Evolutionary conservation across 2,888 invertebrate species (phyloP).

Genomic region (Calliopum simillimum): DNA sequence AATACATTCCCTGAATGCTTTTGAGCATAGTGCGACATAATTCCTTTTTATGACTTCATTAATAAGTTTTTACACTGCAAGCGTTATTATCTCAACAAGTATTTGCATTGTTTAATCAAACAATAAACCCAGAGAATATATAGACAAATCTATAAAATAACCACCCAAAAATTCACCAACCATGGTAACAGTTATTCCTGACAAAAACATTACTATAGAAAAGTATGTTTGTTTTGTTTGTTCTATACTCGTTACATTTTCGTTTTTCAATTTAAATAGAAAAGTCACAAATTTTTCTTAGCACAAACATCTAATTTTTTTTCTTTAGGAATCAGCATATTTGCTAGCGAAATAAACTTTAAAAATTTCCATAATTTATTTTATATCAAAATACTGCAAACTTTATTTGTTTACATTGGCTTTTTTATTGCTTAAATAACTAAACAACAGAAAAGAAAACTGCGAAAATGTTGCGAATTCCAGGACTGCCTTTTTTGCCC

Average conservation of each 20-base stretch:
- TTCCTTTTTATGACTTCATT: too few species aligned
- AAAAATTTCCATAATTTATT: conserved; percentile 7
- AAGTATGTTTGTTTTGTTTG: conserved; percentile 22
- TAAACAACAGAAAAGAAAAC: not conserved
- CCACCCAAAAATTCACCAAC: not conserved
- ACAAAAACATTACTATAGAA: conserved; percentile 26
- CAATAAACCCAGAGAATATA: too few species aligned
- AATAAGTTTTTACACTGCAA: too few species aligned
- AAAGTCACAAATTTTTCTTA: not conserved
- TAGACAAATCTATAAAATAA: too few species aligned
- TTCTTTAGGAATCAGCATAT: conserved; percentile 11
- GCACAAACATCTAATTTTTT: not conserved
- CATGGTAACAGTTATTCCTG: conserved; percentile 16
- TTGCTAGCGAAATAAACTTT: conserved; percentile 9
- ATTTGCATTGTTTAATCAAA: too few species aligned
- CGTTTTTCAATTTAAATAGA: not conserved
- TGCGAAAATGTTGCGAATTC: conserved; percentile 70
- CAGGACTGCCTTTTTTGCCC: conserved; percentile 79
- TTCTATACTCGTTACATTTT: not conserved
- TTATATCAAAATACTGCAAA: not conserved
- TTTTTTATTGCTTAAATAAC: not conserved
- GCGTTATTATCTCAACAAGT: too few species aligned
- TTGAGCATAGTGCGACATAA: too few species aligned
- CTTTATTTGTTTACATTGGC: too few species aligned
- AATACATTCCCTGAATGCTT: too few species aligned